Base-by-base conservation (phyloP, 2,113 vertebrate species). In the Pomatostomus ruficeps region DNA sequence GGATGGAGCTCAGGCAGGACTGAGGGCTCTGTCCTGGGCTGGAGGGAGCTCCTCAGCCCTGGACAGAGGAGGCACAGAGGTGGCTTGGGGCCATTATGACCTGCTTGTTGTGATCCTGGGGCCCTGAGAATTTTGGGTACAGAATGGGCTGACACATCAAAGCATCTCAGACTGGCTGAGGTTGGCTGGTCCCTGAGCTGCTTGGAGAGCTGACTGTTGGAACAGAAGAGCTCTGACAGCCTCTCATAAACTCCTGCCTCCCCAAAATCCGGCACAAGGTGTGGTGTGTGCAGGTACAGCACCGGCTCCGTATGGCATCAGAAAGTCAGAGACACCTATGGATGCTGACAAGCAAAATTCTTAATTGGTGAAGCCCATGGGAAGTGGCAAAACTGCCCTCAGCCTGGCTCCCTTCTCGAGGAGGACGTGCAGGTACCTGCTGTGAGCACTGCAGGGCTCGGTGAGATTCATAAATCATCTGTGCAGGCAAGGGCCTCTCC, bases 251-350 rank as follows among this genome's bases (percentile, higher is more conserved):
- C 29, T 16, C 20, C 0, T 25, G 10, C 14, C 12, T 36, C 28
- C 12, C 67, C 33, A 40, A 55, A 36, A 23, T 1, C 1, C 0
- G 1, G 40, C 49, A 12, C 7, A 6, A 0, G 7, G 0, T 0
- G 2, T 2, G 33, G 12, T 14, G 33, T 26, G 23, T 14, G 40
- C 71, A 48, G 21, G 28, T 4, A 4, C 33, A 45, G 55, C 5
- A 3, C 4, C 4, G 1, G 18, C 55, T 33, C 55, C 12, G 0
- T 2, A 0, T 0, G 2, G 8, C 49, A 7, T 4, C 8, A 5
- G 13, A 20, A 49, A 75, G 24, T 11, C 67, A 72, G 36, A 59
- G 36, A 40, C 63, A 67, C 15, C 33, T 49, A 19, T 0, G 1
- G 36, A 48, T 29, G 66, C 28, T 87, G 77, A 24, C 40, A 49